These are phyloP conservation scores for Sarcophaga carnaria DNA, from an alignment of 2,888 invertebrate genomes.

Conservation along the genomic window DNA sequence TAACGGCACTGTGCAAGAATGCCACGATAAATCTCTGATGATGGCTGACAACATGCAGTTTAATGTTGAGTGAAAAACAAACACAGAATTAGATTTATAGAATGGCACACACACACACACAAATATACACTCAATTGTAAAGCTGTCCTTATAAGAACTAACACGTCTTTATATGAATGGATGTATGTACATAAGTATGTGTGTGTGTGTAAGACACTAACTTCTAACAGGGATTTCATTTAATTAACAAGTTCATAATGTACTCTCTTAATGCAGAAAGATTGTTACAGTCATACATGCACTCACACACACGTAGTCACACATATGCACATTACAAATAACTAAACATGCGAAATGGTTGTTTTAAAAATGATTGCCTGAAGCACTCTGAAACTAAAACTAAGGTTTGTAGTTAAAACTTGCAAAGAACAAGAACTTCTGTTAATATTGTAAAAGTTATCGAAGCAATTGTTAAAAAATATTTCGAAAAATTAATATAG, in stretches of 20 bases:
- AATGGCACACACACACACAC: no score
- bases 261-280: slow-evolving; percentile 38
- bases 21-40: slow-evolving; percentile 4
- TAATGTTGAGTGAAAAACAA: background rate
- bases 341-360: no score
- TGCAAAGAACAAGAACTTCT: no score
- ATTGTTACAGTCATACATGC: background rate
- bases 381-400: no score
- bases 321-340: background rate
- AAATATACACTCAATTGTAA: background rate
- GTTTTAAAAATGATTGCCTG: no score
- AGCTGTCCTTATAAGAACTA: background rate
- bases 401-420: no score
- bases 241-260: slow-evolving; percentile 59
- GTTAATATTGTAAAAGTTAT: no score
- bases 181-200: background rate
- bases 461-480: no score
- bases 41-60: background rate
- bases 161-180: background rate
- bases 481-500: no score
- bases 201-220: background rate
- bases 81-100: slow-evolving; percentile 11
- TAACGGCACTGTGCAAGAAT: background rate
- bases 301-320: background rate
- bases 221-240: slow-evolving; percentile 45